Evolutionary conservation across 1,140 invertebrate species (phyloP).

Genomic region (Melitaea cinxia): DNA sequence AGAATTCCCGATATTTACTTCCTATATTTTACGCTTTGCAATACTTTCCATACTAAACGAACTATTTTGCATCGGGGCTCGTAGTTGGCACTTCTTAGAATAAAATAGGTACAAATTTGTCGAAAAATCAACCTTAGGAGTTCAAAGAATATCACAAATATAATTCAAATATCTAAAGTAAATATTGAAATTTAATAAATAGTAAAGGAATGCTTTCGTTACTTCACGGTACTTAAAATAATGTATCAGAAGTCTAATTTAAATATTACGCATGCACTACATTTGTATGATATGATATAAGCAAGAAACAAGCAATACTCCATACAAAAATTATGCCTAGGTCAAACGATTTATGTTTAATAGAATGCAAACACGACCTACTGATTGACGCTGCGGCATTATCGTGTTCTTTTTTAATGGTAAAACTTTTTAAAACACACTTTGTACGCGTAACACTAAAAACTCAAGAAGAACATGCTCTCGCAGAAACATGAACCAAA

Average conservation of each 20-base stretch:
- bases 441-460: too few species aligned
- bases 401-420: too few species aligned
- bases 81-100: slow-evolving; percentile 11
- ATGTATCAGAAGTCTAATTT: not conserved
- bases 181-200: not conserved
- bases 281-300: not conserved
- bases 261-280: slow-evolving; percentile 12
- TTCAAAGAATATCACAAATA: slow-evolving; percentile 22
- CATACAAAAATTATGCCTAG: slow-evolving; percentile 4
- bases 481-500: slow-evolving; percentile 54
- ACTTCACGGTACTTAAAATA: not conserved
- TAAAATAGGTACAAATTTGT: slow-evolving; percentile 1
- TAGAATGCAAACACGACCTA: too few species aligned
- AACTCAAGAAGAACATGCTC: slow-evolving; percentile 40
- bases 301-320: not conserved
- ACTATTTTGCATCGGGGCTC: too few species aligned
- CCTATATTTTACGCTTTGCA: too few species aligned
- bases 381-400: too few species aligned
- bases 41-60: too few species aligned
- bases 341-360: too few species aligned
- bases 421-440: too few species aligned
- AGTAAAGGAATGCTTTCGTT: slow-evolving; percentile 7
- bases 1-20: too few species aligned
- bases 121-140: slow-evolving; percentile 18
- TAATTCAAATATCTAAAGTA: slow-evolving; percentile 1